phyloP scores from a whole-genome alignment of 2,888 invertebrate genomes.

The Eristalis arbustorum region DNA sequence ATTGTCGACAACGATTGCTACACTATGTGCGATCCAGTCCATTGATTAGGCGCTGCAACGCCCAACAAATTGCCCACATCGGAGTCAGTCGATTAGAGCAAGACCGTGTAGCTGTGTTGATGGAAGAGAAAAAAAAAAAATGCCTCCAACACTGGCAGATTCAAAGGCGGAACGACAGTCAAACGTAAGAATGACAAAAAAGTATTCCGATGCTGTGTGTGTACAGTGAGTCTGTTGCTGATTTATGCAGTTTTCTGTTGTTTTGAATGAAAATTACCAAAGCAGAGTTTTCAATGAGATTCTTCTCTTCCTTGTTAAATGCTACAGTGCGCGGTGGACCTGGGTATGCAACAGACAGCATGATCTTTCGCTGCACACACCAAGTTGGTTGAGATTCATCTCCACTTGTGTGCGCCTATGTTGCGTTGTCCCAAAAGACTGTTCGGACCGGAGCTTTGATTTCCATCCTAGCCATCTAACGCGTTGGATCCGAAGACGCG shows the following conservation, averaged over 20 bases:
- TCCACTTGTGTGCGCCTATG: no score
- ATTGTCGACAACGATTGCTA: constrained; percentile 39
- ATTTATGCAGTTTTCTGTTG: not conserved
- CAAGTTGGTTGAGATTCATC: no score
- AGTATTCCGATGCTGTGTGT: constrained; percentile 33
- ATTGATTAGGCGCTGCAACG: constrained; percentile 66
- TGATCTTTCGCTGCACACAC: no score
- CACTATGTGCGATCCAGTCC: constrained; percentile 62
- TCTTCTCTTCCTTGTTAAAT: no score
- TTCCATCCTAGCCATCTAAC: no score
- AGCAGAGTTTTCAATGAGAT: no score
- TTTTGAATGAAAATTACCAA: not conserved
- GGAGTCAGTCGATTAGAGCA: constrained; percentile 60
- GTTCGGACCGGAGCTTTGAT: no score
- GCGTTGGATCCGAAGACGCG: no score
- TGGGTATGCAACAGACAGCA: no score
- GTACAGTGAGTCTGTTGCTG: constrained; percentile 42
- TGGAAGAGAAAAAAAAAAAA: not conserved
- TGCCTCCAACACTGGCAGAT: constrained; percentile 17
- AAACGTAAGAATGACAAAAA: constrained; percentile 59
- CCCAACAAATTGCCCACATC: constrained; percentile 67
- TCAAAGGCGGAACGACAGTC: constrained; percentile 59
- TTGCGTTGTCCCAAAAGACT: no score
- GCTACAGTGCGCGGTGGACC: no score
- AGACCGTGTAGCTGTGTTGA: constrained; percentile 47